These are phyloP conservation scores for Oscheius onirici DNA, from an alignment of 2,888 invertebrate genomes.

Conservation along the genomic window DNA sequence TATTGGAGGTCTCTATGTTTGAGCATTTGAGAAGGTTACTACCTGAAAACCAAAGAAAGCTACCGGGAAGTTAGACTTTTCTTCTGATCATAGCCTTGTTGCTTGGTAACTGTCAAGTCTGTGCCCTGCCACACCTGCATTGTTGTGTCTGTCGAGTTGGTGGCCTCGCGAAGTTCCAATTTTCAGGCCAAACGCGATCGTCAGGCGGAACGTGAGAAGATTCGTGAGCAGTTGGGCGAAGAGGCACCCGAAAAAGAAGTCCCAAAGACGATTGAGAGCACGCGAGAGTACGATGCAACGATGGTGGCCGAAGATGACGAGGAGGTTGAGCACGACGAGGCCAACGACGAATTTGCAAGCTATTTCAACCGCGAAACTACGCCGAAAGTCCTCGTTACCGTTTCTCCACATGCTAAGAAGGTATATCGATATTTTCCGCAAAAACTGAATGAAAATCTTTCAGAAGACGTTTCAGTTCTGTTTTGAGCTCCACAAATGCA, in stretches of 20 bases:
- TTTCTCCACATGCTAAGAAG: constrained; percentile 86
- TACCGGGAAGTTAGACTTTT: too few species aligned
- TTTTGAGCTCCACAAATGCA: constrained; percentile 86
- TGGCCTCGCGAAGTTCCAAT: too few species aligned
- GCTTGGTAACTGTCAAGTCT: too few species aligned
- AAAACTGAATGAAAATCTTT: constrained; percentile 34
- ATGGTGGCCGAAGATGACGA: constrained; percentile 80
- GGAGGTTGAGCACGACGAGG: constrained; percentile 77
- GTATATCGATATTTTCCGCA: constrained; percentile 72
- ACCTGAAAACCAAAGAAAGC: too few species aligned
- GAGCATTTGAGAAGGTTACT: too few species aligned
- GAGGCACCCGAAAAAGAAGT: constrained; percentile 77
- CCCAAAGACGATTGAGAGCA: constrained; percentile 92
- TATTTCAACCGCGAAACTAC: constrained; percentile 87
- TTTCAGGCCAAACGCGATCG: constrained; percentile 65
- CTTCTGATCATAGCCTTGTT: too few species aligned
- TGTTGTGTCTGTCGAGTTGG: too few species aligned
- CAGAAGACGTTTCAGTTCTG: constrained; percentile 81
- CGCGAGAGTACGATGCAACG: constrained; percentile 91
- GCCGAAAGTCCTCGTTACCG: constrained; percentile 95
- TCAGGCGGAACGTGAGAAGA: constrained; percentile 58
- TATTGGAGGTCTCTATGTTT: too few species aligned
- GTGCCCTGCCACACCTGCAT: too few species aligned
- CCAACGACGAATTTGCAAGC: constrained; percentile 86
- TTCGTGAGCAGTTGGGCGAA: constrained; percentile 65